Percentiles rank a stretch among this genome's conserved stretches.
These are phyloP conservation scores for Agelastica alni DNA, from an alignment of 2,888 invertebrate genomes.

Conservation along the genomic window DNA sequence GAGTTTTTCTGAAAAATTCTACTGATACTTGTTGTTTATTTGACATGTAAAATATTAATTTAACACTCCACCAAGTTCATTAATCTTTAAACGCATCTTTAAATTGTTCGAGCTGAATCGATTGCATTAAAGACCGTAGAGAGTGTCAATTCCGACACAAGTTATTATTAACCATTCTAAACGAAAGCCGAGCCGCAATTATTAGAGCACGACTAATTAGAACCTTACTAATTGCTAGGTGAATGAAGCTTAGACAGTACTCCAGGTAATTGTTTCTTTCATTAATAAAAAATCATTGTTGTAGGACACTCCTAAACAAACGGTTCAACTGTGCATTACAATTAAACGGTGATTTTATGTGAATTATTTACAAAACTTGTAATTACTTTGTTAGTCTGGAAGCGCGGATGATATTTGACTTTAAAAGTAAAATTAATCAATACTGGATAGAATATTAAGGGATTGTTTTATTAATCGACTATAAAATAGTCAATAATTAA, in stretches of 20 bases:
- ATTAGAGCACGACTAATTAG: conserved; percentile 34
- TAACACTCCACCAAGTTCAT: not conserved
- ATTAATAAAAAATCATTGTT: conserved; percentile 32
- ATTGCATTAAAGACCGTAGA: conserved; percentile 17
- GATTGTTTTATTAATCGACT: no score
- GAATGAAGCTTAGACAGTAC: conserved; percentile 15
- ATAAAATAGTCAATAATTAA: no score
- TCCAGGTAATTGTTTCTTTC: conserved; percentile 29
- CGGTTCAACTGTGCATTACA: conserved; percentile 17
- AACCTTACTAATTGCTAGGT: conserved; percentile 13
- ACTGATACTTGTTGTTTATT: not conserved
- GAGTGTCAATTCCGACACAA: conserved; percentile 15
- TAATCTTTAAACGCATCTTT: conserved; percentile 12
- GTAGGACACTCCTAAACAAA: conserved; percentile 29
- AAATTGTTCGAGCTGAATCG: conserved; percentile 12
- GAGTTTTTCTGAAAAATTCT: no score
- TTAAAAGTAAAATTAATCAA: no score
- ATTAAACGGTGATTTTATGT: conserved; percentile 14
- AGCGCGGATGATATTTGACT: not conserved
- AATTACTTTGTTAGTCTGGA: conserved; percentile 8
- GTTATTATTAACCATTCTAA: conserved; percentile 1
- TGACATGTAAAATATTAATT: not conserved
- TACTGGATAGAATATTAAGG: no score
- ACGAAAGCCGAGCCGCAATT: conserved; percentile 25
- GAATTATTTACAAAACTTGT: conserved; percentile 21